Percentiles rank a stretch among this genome's conserved stretches.
These are phyloP conservation scores for Xerus rutilus DNA, from an alignment of 2,797 vertebrate genomes.

Conservation along the genomic window DNA sequence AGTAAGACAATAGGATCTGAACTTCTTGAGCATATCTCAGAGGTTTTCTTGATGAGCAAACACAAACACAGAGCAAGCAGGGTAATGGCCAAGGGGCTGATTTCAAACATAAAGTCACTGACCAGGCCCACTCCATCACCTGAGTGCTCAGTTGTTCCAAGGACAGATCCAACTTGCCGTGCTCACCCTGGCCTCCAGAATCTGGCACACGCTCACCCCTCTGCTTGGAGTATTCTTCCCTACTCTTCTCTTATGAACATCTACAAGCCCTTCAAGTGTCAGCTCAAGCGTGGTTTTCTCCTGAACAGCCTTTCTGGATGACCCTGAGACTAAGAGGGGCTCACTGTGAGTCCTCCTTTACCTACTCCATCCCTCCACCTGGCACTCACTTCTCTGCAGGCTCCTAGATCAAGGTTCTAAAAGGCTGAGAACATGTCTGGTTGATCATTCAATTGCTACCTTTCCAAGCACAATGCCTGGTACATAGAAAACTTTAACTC, in stretches of 20 bases:
- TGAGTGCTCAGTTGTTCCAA: neutral
- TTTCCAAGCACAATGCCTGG: neutral
- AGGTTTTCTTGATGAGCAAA: neutral
- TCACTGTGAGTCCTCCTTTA: neutral
- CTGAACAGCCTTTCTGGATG: neutral
- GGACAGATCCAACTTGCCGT: neutral
- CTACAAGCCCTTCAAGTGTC: constrained; percentile 13
- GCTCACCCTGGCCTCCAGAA: neutral
- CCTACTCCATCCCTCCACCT: neutral
- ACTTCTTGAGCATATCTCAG: neutral
- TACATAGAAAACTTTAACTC: neutral
- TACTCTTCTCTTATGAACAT: neutral
- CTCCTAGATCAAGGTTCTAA: neutral
- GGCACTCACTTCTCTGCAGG: neutral
- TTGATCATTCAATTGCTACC: neutral
- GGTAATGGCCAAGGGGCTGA: neutral
- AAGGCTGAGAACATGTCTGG: neutral
- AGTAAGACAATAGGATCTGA: neutral
- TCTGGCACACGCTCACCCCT: neutral
- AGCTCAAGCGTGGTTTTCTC: neutral
- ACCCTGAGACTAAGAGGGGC: neutral
- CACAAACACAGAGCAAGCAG: neutral
- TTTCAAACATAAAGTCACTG: neutral
- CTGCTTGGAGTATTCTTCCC: neutral
- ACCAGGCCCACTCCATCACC: neutral